Base-by-base conservation (phyloP, 2,888 invertebrate species). In the Athalia cordata region DNA sequence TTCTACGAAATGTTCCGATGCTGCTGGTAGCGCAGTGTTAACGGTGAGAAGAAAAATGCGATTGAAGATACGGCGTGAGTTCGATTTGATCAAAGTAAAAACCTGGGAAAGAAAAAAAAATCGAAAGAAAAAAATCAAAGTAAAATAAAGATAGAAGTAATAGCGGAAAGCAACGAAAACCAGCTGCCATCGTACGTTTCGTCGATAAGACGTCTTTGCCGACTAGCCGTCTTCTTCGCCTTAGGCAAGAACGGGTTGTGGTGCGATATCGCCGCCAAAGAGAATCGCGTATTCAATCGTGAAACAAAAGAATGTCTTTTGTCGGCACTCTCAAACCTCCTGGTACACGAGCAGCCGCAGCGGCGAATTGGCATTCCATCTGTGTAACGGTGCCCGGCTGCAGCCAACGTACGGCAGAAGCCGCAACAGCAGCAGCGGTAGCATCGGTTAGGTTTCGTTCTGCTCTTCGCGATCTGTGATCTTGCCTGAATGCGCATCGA, bases 291-390 rank as follows among this genome's bases (percentile, higher is more conserved):
- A 87, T 87, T 87, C 87, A 85, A 86, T 86, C 84, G 86, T 78
- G 83, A 77, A 81, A 83, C 84, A 85, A 84, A 85, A 85, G 87
- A 87, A 87, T 87, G 84, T 84, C 87, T 86, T 87, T 87, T 87
- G 87, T 87, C 84, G 86, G 84, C 81, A 82, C 81, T 82, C 82
- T 81, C 79, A 81, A 82, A 72, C 13, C 59, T 43, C 65, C 6
- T 59, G n/a, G 45, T 47, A 55, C 8, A 11, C 57, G 57, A 29
- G 64, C 64, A 9, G 64, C 64, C 80, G 78, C 83, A 79, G 81
- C 83, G 79, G 81, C 82, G 84, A 86, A 87, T 86, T 87, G 87
- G 80, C 85, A 85, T 87, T 86, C 85, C 84, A 85, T 86, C 85
- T 85, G 86, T 86, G 85, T 85, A 86, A 86, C 85, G 85, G 82